Evolutionary conservation across 2,888 invertebrate genomes (phyloP).

Genomic region (Cataglyphis cursor): DNA sequence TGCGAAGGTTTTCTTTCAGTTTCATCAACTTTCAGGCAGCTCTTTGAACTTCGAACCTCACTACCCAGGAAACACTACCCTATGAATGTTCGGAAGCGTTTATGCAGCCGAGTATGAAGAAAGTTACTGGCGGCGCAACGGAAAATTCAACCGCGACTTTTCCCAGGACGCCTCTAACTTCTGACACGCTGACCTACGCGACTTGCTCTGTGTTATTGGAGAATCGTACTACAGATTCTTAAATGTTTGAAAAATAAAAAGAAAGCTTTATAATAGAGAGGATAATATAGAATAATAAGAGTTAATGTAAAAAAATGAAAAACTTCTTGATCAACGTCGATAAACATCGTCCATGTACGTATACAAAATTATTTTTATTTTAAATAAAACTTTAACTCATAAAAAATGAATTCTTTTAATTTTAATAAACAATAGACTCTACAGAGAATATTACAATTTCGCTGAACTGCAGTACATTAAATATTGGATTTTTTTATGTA

Average conservation of each 20-base stretch:
- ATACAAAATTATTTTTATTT: background rate
- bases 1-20: conserved; percentile 46
- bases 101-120: conserved; percentile 47
- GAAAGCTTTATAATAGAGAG: background rate
- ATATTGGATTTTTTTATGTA: background rate
- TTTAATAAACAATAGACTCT: too few relatives aligned
- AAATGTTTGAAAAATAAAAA: conserved; percentile 14
- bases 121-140: conserved; percentile 36
- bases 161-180: conserved; percentile 29
- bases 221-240: conserved; percentile 19
- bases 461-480: too few relatives aligned
- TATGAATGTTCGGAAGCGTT: conserved; percentile 46
- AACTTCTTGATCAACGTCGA: conserved; percentile 17
- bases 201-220: conserved; percentile 31
- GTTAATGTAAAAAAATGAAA: background rate
- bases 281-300: background rate
- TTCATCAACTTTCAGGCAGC: conserved; percentile 45
- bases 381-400: background rate
- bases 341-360: background rate
- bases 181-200: conserved; percentile 23
- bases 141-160: conserved; percentile 29
- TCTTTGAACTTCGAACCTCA: conserved; percentile 40
- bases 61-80: conserved; percentile 29
- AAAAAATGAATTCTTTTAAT: background rate
- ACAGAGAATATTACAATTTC: too few relatives aligned